phyloP scores from a whole-genome alignment of 2,888 invertebrate species.

The Platycnemis pennipes region DNA sequence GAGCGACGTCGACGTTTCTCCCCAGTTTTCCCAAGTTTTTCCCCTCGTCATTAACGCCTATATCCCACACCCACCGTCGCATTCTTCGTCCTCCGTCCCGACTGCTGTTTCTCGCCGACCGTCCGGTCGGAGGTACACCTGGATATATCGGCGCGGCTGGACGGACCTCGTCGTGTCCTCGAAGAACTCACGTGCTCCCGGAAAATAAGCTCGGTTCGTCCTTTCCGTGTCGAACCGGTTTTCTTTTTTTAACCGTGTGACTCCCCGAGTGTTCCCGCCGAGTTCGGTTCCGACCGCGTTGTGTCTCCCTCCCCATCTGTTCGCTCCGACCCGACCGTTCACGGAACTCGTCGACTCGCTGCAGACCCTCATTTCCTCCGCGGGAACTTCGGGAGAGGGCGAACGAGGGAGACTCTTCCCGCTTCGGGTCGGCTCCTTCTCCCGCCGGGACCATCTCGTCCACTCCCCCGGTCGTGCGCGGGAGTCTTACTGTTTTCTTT shows the following conservation, averaged over 20 bases:
- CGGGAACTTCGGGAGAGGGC: not conserved
- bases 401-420: too few relatives aligned
- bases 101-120: not conserved
- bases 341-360: too few relatives aligned
- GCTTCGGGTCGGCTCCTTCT: too few relatives aligned
- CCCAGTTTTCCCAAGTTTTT: not conserved
- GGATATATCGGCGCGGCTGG: not conserved
- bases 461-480: too few relatives aligned
- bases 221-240: not conserved
- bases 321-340: too few relatives aligned
- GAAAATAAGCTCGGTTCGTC: not conserved
- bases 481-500: too few relatives aligned
- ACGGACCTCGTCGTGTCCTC: not conserved
- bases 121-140: not conserved
- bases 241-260: not conserved
- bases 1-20: not conserved
- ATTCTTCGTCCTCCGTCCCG: not conserved
- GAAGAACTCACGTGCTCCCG: not conserved
- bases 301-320: too few relatives aligned
- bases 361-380: too few relatives aligned
- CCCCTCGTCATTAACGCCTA: not conserved
- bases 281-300: not conserved
- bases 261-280: not conserved
- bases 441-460: not conserved
- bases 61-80: slow-evolving; percentile 7